Conservation (phyloP, 2,888 invertebrate species). For the Euclidia mi region DNA sequence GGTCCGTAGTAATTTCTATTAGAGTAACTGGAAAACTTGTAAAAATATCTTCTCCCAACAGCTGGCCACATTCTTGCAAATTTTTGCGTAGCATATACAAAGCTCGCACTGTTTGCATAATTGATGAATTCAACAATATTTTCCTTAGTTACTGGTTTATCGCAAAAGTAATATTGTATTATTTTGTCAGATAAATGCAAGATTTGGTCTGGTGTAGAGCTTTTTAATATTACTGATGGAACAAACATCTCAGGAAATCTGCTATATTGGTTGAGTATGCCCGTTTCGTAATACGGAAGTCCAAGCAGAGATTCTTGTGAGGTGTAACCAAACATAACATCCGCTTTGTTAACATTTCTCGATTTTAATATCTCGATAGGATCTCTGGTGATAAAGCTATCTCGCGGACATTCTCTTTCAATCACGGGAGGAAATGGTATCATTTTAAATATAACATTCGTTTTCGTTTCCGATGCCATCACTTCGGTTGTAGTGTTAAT, state of each 20-base stretch:
- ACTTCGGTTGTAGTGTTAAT: constrained; percentile 31
- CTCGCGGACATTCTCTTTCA: constrained; percentile 62
- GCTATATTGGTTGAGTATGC: constrained; percentile 42
- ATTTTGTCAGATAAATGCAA: constrained; percentile 59
- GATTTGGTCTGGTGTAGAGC: constrained; percentile 39
- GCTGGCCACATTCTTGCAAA: constrained; percentile 49
- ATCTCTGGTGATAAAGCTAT: constrained; percentile 58
- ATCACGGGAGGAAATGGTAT: constrained; percentile 57
- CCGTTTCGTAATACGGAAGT: constrained; percentile 27
- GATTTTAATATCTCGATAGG: constrained; percentile 56
- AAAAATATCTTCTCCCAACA: constrained; percentile 53
- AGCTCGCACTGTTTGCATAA: constrained; percentile 47
- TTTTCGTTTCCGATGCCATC: constrained; percentile 15
- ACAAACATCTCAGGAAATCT: constrained; percentile 59
- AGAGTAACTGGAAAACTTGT: constrained; percentile 62
- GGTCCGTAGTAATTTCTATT: constrained; percentile 59
- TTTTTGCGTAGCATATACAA: constrained; percentile 53
- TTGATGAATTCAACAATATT: constrained; percentile 56
- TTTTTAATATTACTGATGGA: constrained; percentile 57
- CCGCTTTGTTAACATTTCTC: constrained; percentile 85
- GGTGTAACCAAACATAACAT: constrained; percentile 92
- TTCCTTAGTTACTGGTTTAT: constrained; percentile 45
- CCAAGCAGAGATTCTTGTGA: constrained; percentile 89
- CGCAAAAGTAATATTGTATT: constrained; percentile 60
- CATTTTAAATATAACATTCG: constrained; percentile 21